phyloP scores from a whole-genome alignment of 2,797 vertebrate genomes.

The Sphenodon punctatus region DNA sequence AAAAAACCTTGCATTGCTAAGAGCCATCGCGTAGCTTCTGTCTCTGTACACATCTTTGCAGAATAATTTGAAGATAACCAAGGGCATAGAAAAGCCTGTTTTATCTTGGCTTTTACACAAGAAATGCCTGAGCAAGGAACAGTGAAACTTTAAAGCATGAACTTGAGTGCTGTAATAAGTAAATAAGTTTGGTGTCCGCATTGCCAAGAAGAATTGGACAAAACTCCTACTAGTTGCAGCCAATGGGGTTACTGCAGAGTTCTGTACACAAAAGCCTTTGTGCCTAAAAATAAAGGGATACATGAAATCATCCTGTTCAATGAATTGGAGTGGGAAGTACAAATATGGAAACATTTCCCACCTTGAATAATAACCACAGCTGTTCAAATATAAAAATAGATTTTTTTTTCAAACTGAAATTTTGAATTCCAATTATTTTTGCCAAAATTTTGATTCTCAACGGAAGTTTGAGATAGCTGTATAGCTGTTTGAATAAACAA shows the following conservation, averaged over 20 bases:
- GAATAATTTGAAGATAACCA: conserved; percentile 29
- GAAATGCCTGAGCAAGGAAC: background rate
- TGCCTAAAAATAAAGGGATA: conserved; percentile 23
- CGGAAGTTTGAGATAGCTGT: too few species aligned
- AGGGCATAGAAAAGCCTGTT: conserved; percentile 18
- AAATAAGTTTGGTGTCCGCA: conserved; percentile 25
- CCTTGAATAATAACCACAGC: too few species aligned
- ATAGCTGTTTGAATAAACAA: too few species aligned
- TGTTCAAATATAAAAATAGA: too few species aligned
- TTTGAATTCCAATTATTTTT: too few species aligned
- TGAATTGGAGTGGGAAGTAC: too few species aligned
- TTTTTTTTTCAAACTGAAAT: too few species aligned
- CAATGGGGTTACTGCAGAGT: background rate
- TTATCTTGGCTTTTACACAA: conserved; percentile 31
- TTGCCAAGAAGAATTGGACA: background rate
- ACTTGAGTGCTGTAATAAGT: conserved; percentile 32
- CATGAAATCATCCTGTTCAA: conserved; percentile 18
- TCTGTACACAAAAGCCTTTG: conserved; percentile 7
- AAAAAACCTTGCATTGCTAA: background rate
- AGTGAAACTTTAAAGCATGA: background rate
- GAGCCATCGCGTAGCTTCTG: conserved; percentile 4
- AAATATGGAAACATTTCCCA: too few species aligned
- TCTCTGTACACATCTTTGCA: background rate
- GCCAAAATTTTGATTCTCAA: too few species aligned
- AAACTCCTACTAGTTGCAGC: conserved; percentile 11